Evolutionary conservation across 1,140 invertebrate species (phyloP).

Genomic region (Brachionus manjavacas): DNA sequence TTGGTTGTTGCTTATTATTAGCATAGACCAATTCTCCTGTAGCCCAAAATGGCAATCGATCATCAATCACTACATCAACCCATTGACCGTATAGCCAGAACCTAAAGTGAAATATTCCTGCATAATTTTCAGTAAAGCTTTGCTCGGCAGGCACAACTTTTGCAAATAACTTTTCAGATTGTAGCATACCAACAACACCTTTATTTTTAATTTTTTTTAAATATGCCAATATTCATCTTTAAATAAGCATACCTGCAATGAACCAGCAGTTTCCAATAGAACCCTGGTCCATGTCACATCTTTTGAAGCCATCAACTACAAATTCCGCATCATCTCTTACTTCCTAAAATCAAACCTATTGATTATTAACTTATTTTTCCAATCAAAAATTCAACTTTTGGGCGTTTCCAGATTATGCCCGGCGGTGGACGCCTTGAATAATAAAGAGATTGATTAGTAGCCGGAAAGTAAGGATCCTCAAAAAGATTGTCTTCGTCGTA

Average conservation of each 20-base stretch:
- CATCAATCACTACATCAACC: conserved; percentile 72
- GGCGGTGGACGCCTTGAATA: neutral
- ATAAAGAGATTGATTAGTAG: conserved; percentile 61
- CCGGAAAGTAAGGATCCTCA: conserved; percentile 68
- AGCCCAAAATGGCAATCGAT: conserved; percentile 66
- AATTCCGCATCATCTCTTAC: conserved; percentile 50
- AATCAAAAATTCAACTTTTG: neutral
- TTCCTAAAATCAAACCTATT: too few species aligned
- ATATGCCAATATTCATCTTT: neutral
- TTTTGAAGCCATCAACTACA: conserved; percentile 49
- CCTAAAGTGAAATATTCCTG: conserved; percentile 63
- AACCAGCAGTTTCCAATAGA: conserved; percentile 66
- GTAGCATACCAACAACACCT: conserved; percentile 65
- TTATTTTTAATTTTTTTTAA: conserved; percentile 48
- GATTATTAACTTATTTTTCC: too few species aligned
- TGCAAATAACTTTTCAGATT: conserved; percentile 66
- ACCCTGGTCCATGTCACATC: conserved; percentile 66
- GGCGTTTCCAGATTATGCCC: conserved; percentile 8
- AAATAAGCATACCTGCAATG: conserved; percentile 47
- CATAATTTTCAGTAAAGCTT: conserved; percentile 62
- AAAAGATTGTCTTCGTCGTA: conserved; percentile 61
- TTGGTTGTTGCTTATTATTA: conserved; percentile 64
- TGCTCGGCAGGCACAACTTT: conserved; percentile 68
- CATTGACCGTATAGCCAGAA: conserved; percentile 74
- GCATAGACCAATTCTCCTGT: conserved; percentile 67